These are phyloP conservation scores for Acropternis orthonyx DNA, from an alignment of 2,797 vertebrate species.

Conservation along the genomic window DNA sequence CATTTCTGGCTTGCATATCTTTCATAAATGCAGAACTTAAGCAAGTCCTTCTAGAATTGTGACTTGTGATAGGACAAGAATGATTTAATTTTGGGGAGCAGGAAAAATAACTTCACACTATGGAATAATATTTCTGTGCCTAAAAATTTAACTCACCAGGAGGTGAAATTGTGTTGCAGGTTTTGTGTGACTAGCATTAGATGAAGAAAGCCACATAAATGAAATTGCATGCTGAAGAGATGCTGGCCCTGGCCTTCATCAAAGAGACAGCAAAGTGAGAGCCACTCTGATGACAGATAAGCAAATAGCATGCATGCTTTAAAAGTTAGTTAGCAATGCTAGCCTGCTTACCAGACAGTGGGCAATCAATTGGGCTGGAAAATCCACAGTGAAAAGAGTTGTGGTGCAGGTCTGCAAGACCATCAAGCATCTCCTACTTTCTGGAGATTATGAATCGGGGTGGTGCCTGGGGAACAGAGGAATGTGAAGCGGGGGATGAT, in stretches of 20 bases:
- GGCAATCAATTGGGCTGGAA: constrained; percentile 19
- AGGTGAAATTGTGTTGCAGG: background rate
- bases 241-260: background rate
- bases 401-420: background rate
- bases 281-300: constrained; percentile 40
- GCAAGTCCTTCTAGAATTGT: background rate
- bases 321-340: background rate
- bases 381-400: constrained; percentile 1
- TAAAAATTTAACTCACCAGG: background rate
- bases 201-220: constrained; percentile 37
- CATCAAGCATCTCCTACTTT: constrained; percentile 40
- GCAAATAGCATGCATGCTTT: background rate
- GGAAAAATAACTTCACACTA: background rate
- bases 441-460: constrained; percentile 50
- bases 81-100: background rate
- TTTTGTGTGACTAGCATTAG: background rate
- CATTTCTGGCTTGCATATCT: background rate
- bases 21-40: background rate
- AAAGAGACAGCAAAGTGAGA: constrained; percentile 18
- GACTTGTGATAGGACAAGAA: background rate
- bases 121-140: background rate
- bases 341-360: background rate
- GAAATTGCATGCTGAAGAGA: background rate
- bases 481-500: background rate
- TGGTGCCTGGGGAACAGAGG: constrained; percentile 31